phyloP scores from a whole-genome alignment of 2,113 vertebrate species.

The Lethenteron camtschaticum region DNA sequence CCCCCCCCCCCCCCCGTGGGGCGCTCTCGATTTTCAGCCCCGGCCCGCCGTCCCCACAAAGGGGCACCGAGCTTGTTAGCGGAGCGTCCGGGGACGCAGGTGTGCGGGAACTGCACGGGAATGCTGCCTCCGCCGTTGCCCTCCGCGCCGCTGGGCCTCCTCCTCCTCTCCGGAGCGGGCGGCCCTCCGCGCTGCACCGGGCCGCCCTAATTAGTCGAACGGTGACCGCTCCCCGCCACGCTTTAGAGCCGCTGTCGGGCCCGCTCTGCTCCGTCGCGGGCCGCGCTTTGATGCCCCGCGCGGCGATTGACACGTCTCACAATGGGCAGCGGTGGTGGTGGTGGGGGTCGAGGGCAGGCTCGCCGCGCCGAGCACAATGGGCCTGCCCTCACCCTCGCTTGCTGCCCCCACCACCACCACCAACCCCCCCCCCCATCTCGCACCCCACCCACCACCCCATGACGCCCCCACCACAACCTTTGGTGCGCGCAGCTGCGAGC shows the following conservation, averaged over 20 bases:
- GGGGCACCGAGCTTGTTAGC: too few species aligned
- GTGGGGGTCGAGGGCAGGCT: too few species aligned
- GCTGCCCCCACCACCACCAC: constrained; percentile 1
- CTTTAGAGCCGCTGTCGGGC: background rate
- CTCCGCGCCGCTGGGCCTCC: too few species aligned
- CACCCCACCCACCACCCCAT: background rate
- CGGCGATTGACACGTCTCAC: constrained; percentile 1
- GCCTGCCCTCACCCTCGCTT: background rate
- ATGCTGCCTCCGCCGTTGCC: too few species aligned
- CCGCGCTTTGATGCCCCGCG: constrained; percentile 4
- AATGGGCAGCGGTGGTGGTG: constrained; percentile 10
- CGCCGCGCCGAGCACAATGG: too few species aligned
- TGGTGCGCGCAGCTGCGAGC: too few species aligned
- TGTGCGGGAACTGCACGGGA: too few species aligned
- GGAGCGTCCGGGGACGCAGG: too few species aligned
- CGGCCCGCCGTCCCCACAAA: too few species aligned
- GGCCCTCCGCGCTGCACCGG: background rate
- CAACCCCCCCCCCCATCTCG: background rate
- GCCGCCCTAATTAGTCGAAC: constrained; percentile 4
- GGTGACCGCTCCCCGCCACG: background rate
- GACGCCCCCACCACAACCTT: background rate
- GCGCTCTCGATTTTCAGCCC: too few species aligned
- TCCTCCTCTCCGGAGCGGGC: too few species aligned
- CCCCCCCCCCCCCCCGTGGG: too few species aligned
- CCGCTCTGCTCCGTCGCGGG: background rate